Evolutionary conservation across 2,888 invertebrate genomes (phyloP), one percentile per base, ranked within the genome.

Genomic region (Microctonus brassicae): DNA sequence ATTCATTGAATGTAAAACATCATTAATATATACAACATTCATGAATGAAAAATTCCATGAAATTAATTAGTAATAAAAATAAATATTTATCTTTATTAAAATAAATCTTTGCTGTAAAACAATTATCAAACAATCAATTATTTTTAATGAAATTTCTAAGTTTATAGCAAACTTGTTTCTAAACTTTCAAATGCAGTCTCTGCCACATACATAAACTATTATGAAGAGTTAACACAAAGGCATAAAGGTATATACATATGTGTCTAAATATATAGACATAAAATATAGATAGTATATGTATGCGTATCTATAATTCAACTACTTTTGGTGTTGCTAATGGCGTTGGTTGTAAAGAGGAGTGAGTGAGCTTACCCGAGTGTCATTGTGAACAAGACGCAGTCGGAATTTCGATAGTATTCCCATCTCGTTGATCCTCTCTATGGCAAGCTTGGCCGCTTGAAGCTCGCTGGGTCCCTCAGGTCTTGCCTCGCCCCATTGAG

Each of bases 381-480:
- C 95, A 84, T 96, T 96, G 79, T 93, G 92, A 81, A 95, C 90
- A 75, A 96, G 90, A 75, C 93, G 91, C 73, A 97, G 89, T 61
- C 89, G 90, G 83, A 95, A 95, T 58, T 94, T 94, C 0, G 93
- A 92, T 67, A 96, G 89, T 60, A 94, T 81, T 6, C 90, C 88
- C 80, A 91, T 90, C 69, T 90, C 88, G 88, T 96, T 96, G 82
- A 97, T 93, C 80, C 95, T 94, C 72, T 91, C 89, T 60, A 96
- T 92, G 0, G 96, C 96, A 80, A 96, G 89, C 81, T 90, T 90
- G 0, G 96, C 96, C 0, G 96, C 95, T 11, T 91, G 91, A 80
- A 94, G 89, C 84, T 95, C 95, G 70, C 93, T 93, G 9, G 90
- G 88, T 0, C 95, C 94, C 77, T 94, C 93, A 58, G 90, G 89